phyloP scores from a whole-genome alignment of 2,113 vertebrate genomes.

The Phrynocephalus versicolor region DNA sequence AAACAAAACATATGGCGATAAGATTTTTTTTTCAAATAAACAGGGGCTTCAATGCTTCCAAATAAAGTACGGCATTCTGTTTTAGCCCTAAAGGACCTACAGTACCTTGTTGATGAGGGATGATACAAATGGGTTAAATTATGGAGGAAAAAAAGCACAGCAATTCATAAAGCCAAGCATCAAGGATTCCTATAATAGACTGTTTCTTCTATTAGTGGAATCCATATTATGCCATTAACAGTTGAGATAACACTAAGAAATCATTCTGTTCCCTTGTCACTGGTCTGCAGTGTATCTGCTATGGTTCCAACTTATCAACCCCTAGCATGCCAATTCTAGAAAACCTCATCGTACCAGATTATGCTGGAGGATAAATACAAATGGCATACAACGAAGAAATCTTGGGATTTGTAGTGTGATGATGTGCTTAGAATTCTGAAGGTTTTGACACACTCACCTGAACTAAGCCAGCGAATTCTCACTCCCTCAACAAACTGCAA shows the following conservation, averaged over 20 bases:
- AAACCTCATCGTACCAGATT: background rate
- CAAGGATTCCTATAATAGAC: background rate
- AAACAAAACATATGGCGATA: background rate
- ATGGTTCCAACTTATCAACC: background rate
- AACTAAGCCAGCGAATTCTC: too few relatives aligned
- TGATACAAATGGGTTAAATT: background rate
- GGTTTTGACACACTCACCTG: too few relatives aligned
- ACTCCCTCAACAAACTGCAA: background rate
- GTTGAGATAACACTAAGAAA: background rate
- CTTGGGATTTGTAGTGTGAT: too few relatives aligned
- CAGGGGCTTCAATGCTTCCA: background rate
- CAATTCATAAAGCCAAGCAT: background rate
- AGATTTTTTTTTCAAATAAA: background rate
- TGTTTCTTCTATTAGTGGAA: background rate
- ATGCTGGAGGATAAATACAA: background rate
- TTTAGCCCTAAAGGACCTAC: rapidly evolving
- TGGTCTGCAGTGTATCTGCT: background rate
- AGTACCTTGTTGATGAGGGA: background rate
- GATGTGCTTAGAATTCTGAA: too few relatives aligned
- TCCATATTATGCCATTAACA: background rate
- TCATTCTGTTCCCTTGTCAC: background rate
- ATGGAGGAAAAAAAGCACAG: background rate
- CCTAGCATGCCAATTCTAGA: background rate
- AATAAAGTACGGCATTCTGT: too few relatives aligned
- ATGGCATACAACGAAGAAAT: background rate